A percentile compares a stretch with the other conserved stretches of the same genome.
Evolutionary conservation across 1,140 invertebrate species (phyloP).

Genomic region (Cyrtorhinus lividipennis): DNA sequence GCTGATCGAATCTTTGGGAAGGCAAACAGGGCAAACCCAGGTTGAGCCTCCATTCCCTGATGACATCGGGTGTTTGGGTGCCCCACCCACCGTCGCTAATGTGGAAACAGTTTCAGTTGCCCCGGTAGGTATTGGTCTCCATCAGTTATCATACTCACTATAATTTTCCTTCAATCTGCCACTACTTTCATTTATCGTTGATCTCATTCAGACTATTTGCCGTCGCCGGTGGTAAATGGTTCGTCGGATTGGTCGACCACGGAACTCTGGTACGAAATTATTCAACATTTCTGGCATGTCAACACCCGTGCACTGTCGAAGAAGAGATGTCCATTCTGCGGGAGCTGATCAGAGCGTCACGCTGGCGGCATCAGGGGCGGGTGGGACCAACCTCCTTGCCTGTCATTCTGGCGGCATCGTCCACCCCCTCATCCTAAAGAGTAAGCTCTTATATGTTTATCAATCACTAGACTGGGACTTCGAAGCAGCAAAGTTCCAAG

Average conservation of each 20-base stretch:
- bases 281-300: constrained; percentile 99
- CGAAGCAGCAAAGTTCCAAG: no score
- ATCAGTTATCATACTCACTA: neutral
- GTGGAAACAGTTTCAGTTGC: constrained; percentile 98
- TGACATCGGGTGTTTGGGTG: constrained; percentile 95
- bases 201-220: constrained; percentile 87
- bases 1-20: constrained; percentile 95
- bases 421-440: constrained; percentile 94
- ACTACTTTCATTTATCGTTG: no score
- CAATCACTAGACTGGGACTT: no score
- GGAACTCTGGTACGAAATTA: constrained; percentile 95
- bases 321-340: constrained; percentile 99
- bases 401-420: constrained; percentile 96
- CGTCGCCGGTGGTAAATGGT: constrained; percentile 91
- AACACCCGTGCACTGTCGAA: constrained; percentile 97
- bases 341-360: constrained; percentile 90
- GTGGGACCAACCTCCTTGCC: constrained; percentile 97
- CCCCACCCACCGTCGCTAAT: constrained; percentile 95
- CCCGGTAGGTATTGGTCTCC: constrained; percentile 46
- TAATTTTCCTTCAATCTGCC: neutral
- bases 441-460: no score
- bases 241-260: constrained; percentile 82
- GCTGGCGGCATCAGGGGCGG: constrained; percentile 93
- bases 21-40: constrained; percentile 96
- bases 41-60: constrained; percentile 99